Evolutionary conservation across 2,113 vertebrate genomes (phyloP).

Genomic region (Petrocephalus microphthalmus): DNA sequence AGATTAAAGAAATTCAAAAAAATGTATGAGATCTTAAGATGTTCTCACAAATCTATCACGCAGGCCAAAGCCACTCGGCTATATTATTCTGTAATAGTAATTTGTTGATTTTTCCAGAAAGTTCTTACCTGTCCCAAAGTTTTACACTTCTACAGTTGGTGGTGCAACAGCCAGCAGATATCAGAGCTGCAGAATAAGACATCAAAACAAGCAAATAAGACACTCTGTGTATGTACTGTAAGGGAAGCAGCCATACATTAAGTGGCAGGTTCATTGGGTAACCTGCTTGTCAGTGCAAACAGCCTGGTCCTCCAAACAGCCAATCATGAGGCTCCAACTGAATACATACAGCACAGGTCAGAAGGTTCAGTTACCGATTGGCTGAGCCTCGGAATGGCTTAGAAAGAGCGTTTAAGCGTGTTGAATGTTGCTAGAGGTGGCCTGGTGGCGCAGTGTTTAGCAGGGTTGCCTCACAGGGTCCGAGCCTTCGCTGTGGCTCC

Average conservation of each 20-base stretch:
- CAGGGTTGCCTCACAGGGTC: no score
- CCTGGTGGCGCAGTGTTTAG: neutral
- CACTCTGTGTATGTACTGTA: neutral
- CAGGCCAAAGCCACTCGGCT: neutral
- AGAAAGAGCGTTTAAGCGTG: neutral
- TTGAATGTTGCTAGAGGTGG: neutral
- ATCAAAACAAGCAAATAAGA: neutral
- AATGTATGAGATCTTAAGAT: neutral
- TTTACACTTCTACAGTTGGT: conserved; percentile 70
- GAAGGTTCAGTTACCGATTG: neutral
- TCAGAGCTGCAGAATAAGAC: conserved; percentile 30
- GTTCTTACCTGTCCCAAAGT: conserved; percentile 51
- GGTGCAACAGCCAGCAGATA: conserved; percentile 66
- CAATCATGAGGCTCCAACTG: neutral
- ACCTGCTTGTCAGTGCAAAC: neutral
- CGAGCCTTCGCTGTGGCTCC: no score
- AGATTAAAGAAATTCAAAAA: neutral
- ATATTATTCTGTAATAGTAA: neutral
- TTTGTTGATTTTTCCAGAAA: neutral
- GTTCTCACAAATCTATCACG: neutral
- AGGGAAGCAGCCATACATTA: neutral
- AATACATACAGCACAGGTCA: neutral
- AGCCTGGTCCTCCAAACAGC: neutral
- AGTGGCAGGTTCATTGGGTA: neutral
- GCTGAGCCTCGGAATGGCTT: neutral